Conservation (phyloP, 2,797 vertebrate genomes). For the Natrix natrix region DNA sequence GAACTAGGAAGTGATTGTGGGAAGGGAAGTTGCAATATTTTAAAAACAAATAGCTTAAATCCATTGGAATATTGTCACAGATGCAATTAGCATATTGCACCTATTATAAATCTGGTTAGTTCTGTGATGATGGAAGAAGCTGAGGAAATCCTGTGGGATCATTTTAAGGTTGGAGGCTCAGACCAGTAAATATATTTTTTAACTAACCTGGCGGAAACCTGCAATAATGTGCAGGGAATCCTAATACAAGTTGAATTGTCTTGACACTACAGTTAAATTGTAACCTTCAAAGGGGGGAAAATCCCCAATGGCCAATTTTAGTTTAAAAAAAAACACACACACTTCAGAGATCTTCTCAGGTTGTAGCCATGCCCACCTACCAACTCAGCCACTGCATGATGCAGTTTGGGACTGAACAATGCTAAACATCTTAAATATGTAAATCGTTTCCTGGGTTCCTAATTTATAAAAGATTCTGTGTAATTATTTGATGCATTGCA, state of each 20-base stretch:
- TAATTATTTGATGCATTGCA: not conserved
- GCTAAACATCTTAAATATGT: conserved; percentile 49
- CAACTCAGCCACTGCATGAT: conserved; percentile 53
- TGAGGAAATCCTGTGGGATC: conserved; percentile 58
- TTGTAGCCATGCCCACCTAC: conserved; percentile 51
- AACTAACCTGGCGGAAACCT: conserved; percentile 49
- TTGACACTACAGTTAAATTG: conserved; percentile 70
- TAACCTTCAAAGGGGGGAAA: conserved; percentile 60
- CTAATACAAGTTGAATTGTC: conserved; percentile 40
- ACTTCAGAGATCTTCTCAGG: conserved; percentile 64
- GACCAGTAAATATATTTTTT: conserved; percentile 46
- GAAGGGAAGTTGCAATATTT: conserved; percentile 8
- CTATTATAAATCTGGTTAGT: conserved; percentile 12
- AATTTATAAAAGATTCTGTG: conserved; percentile 60
- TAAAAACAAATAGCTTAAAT: conserved; percentile 35
- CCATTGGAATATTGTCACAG: conserved; percentile 30
- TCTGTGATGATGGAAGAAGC: conserved; percentile 45
- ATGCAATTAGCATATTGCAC: conserved; percentile 12
- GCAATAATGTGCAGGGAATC: conserved; percentile 44
- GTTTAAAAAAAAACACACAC: conserved; percentile 50
- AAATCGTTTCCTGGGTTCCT: conserved; percentile 48
- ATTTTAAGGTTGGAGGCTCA: conserved; percentile 48
- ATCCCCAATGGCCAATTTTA: conserved; percentile 63
- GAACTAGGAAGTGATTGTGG: conserved; percentile 17
- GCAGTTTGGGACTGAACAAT: conserved; percentile 58